Conservation (phyloP, 2,797 vertebrate genomes). For the Eulemur albifrons region DNA sequence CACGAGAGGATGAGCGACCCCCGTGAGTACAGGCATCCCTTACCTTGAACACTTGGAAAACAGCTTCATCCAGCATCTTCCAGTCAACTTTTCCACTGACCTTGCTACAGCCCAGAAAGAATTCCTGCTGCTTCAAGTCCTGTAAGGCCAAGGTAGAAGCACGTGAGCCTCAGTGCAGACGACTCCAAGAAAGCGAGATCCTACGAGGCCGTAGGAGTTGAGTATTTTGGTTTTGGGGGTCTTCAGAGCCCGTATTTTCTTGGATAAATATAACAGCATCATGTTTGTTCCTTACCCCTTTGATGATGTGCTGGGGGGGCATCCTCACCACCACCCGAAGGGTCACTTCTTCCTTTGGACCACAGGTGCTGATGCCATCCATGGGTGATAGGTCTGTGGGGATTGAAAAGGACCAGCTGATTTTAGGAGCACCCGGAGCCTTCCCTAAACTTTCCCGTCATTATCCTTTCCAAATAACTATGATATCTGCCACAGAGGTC, state of each 20-base stretch:
- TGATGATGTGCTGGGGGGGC: conserved; percentile 92
- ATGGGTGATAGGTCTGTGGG: conserved; percentile 89
- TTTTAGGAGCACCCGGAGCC: not conserved
- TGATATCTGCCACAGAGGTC: not conserved
- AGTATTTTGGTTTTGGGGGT: not conserved
- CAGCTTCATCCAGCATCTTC: conserved; percentile 91
- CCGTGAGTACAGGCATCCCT: not conserved
- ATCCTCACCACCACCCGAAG: conserved; percentile 90
- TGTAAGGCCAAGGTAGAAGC: conserved; percentile 70
- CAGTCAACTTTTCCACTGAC: conserved; percentile 91
- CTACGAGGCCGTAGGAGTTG: not conserved
- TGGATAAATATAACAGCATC: not conserved
- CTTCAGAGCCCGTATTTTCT: not conserved
- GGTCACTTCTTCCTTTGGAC: conserved; percentile 87
- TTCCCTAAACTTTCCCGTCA: not conserved
- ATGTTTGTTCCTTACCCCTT: conserved; percentile 88
- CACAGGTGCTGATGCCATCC: conserved; percentile 86
- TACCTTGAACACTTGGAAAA: conserved; percentile 93
- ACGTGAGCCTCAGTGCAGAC: not conserved
- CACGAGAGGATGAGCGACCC: not conserved
- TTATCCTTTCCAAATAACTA: not conserved
- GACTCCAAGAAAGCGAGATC: not conserved
- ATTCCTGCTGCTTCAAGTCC: conserved; percentile 94
- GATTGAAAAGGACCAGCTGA: not conserved
- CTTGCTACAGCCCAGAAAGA: conserved; percentile 91